These are phyloP conservation scores for Mimumesa dahlbomi DNA, from an alignment of 2,888 invertebrate species.

Conservation along the genomic window DNA sequence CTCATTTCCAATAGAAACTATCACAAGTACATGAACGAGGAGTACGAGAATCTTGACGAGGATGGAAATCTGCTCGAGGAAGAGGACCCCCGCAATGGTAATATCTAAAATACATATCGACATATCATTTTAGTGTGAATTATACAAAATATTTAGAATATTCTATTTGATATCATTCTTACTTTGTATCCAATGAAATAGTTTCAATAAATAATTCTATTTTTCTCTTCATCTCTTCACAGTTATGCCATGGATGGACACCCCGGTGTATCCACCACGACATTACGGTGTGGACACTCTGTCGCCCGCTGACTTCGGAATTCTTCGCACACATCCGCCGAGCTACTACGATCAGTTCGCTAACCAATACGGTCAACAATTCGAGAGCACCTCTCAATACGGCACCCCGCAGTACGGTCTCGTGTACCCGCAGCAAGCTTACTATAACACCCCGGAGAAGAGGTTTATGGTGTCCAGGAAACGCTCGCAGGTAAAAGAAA, in stretches of 20 bases:
- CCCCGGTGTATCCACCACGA: slow-evolving; percentile 66
- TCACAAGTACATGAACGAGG: slow-evolving; percentile 72
- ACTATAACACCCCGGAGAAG: slow-evolving; percentile 74
- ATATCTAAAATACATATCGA: neutral
- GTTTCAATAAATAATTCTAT: too few relatives aligned
- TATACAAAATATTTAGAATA: too few relatives aligned
- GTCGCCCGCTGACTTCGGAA: slow-evolving; percentile 67
- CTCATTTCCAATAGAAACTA: too few relatives aligned
- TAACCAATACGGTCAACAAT: slow-evolving; percentile 66
- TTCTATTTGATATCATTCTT: neutral
- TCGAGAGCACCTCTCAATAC: slow-evolving; percentile 69
- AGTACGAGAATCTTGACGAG: slow-evolving; percentile 74
- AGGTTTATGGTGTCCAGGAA: slow-evolving; percentile 76
- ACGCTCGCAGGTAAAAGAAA: slow-evolving; percentile 70
- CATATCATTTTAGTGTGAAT: neutral
- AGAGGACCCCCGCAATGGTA: slow-evolving; percentile 73
- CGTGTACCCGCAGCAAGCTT: slow-evolving; percentile 66
- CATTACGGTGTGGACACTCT: slow-evolving; percentile 63
- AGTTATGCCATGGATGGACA: slow-evolving; percentile 74
- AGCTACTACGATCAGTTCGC: slow-evolving; percentile 72
- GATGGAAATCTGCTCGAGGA: slow-evolving; percentile 71
- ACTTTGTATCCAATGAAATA: too few relatives aligned
- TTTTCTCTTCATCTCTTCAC: neutral
- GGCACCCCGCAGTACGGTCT: slow-evolving; percentile 60
- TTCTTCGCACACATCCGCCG: slow-evolving; percentile 68